These are phyloP conservation scores for Diorhabda sublineata DNA, from an alignment of 1,140 invertebrate species.

Conservation along the genomic window DNA sequence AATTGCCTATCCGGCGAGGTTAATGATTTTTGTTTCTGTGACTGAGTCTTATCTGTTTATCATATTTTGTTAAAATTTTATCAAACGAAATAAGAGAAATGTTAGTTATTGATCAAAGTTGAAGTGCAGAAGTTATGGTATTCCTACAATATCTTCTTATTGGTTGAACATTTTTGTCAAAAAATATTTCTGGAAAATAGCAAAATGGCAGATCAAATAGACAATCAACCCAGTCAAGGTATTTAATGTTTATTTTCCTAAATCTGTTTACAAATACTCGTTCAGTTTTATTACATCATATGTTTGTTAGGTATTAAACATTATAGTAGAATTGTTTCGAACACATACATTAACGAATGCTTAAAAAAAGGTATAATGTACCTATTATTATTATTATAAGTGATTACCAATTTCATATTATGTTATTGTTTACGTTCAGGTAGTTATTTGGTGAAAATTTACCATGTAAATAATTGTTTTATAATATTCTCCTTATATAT, in stretches of 20 bases:
- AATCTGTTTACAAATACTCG: neutral
- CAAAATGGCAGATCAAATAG: constrained; percentile 40
- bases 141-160: neutral
- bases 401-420: neutral
- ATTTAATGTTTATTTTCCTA: constrained; percentile 7
- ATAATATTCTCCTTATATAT: too few species aligned
- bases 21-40: constrained; percentile 2
- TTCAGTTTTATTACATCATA: neutral
- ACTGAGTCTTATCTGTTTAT: neutral
- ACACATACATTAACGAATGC: neutral
- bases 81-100: neutral
- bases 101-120: neutral
- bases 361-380: neutral
- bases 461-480: too few species aligned
- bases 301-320: neutral
- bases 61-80: neutral
- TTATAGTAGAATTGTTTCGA: neutral
- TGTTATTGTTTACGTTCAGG: neutral
- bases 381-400: neutral
- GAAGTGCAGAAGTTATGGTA: neutral
- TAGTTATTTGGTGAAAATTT: too few species aligned
- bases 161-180: neutral
- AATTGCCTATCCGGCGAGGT: neutral
- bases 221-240: constrained; percentile 36
- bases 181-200: neutral